Evolutionary conservation across 2,888 invertebrate genomes (phyloP).

Genomic region (Allacma fusca): DNA sequence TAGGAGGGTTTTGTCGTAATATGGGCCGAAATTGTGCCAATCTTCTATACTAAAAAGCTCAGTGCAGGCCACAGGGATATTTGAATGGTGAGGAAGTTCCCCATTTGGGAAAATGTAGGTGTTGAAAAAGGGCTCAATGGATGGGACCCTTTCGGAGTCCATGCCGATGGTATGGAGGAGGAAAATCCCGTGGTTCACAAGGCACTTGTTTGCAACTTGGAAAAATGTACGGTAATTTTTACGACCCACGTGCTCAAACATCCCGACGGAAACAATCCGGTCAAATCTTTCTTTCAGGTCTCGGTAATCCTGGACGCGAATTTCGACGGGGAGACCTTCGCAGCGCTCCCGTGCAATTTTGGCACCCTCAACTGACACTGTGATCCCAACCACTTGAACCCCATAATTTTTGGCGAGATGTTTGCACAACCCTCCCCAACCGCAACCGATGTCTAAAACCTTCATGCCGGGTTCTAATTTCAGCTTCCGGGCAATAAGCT

Average conservation of each 20-base stretch:
- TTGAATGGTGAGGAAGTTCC: conserved; percentile 53
- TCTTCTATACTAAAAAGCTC: conserved; percentile 56
- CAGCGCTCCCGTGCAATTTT: not conserved
- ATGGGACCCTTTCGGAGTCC: no score
- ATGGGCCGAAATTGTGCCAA: conserved; percentile 56
- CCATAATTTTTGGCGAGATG: conserved; percentile 34
- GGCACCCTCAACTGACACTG: conserved; percentile 32
- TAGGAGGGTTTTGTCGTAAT: conserved; percentile 53
- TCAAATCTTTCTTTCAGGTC: conserved; percentile 40
- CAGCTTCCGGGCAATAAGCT: conserved; percentile 43
- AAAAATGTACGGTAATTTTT: conserved; percentile 55
- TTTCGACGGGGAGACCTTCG: no score
- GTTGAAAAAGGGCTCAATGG: no score
- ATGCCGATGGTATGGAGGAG: no score
- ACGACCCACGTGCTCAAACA: conserved; percentile 55
- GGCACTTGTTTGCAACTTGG: conserved; percentile 53
- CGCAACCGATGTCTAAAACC: conserved; percentile 51
- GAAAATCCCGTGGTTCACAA: no score
- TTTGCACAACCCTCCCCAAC: conserved; percentile 48
- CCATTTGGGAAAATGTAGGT: no score
- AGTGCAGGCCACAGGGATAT: conserved; percentile 49
- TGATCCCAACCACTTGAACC: conserved; percentile 32
- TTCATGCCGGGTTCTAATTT: conserved; percentile 47
- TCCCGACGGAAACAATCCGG: conserved; percentile 53
- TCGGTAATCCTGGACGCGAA: no score